Evolutionary conservation across 2,113 vertebrate species (phyloP), one percentile per base, ranked within the genome.

Genomic region (Zosterops hypoxanthus): DNA sequence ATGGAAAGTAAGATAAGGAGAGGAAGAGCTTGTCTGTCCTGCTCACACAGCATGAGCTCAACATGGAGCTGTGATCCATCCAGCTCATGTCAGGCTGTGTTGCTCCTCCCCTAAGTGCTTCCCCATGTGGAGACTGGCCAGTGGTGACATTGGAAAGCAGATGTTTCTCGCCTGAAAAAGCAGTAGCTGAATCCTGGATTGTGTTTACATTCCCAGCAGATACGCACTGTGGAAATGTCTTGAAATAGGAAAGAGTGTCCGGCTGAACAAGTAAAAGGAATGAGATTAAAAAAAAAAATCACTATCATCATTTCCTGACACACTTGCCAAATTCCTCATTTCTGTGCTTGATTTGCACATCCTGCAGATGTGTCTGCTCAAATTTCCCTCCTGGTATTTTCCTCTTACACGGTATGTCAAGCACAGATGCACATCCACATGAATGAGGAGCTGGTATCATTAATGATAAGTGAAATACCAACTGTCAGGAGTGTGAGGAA

Each of bases 181-280:
- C 46, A 50, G 57, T 79, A 88, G 75, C 39, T 81, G 44, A 95
- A 69, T 90, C 77, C 55, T 86, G 78, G 76, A 26, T 57, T 92
- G 66, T 94, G 79, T 96, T 97, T 96, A 95, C 89, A 81, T 88
- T 96, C 90, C 75, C 73, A 46, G 33, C 21, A 91, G 92, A 92
- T 71, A 88, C 0, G 8, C 75, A 78, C 34, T 60, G 81, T 94
- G 92, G 92, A 96, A 96, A 96, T 69, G 68, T 66, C 96, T 86
- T 90, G 87, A 92, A 88, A 96, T 91, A 97, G 97, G 97, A 98
- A 98, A 91, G 68, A 70, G 73, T 82, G 90, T 92, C 95, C 89
- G 6, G 95, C 80, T 91, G 86, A 96, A 90, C 49, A 72, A 91
- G 82, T 83, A 92, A 92, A 93, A 96, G 86, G 72, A 72, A 86